phyloP scores from a whole-genome alignment of 2,113 vertebrate species.

The Chaetops frenatus region DNA sequence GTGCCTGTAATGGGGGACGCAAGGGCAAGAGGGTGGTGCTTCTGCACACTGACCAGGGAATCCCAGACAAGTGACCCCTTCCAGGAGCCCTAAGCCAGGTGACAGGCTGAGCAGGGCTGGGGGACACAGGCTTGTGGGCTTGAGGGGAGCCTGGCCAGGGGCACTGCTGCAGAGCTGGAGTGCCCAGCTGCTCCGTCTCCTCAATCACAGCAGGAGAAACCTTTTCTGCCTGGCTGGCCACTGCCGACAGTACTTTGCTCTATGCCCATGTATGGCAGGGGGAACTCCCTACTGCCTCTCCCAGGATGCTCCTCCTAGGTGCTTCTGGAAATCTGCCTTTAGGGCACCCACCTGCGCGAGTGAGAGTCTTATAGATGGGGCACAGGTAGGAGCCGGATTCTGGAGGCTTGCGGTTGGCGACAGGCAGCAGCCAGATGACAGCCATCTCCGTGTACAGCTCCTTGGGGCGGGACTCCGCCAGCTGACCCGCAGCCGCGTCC shows the following conservation, averaged over 20 bases:
- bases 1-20: constrained; percentile 69
- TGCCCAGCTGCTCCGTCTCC: background rate
- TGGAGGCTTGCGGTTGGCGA: constrained; percentile 67
- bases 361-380: constrained; percentile 91
- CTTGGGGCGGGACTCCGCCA: constrained; percentile 79
- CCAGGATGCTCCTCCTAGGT: background rate
- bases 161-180: background rate
- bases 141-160: background rate
- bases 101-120: background rate
- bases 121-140: background rate
- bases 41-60: fast-evolving
- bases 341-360: constrained; percentile 78
- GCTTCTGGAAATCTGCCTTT: background rate
- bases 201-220: background rate
- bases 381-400: constrained; percentile 78
- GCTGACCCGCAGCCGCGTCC: constrained; percentile 57
- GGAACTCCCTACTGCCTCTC: background rate
- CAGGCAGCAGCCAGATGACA: constrained; percentile 82
- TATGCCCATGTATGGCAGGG: fast-evolving
- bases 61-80: background rate
- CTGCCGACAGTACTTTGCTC: background rate
- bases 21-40: background rate
- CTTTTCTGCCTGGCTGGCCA: background rate
- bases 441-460: constrained; percentile 90
- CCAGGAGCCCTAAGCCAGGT: background rate